A percentile compares a stretch with the other conserved stretches of the same genome.
Conservation (phyloP, 2,113 vertebrate species). For the Dicerorhinus sumatrensis region DNA sequence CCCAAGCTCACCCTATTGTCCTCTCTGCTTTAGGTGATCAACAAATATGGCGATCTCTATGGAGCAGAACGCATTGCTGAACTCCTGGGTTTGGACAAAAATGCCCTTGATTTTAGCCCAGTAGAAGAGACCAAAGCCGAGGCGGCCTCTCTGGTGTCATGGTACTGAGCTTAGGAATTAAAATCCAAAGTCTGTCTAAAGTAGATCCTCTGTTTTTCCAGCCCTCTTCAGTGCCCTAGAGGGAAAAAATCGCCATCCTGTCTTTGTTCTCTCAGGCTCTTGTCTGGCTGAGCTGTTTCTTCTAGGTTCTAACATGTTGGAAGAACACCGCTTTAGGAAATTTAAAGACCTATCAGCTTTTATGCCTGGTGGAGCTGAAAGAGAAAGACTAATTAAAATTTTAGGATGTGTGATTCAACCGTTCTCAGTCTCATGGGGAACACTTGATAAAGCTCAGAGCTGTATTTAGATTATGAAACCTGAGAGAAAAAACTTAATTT, state of each 20-base stretch:
- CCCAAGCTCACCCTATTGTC: neutral
- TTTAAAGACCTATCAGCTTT: neutral
- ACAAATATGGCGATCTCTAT: conserved; percentile 98
- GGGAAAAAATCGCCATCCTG: neutral
- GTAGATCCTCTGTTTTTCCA: neutral
- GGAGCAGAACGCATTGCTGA: conserved; percentile 98
- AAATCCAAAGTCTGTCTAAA: neutral
- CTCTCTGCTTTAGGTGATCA: conserved; percentile 93
- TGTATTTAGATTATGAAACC: conserved; percentile 60
- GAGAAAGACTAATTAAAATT: conserved; percentile 53
- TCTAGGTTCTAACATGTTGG: neutral
- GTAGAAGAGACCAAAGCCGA: conserved; percentile 93
- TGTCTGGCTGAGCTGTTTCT: neutral
- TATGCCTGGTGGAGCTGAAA: neutral
- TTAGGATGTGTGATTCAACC: neutral
- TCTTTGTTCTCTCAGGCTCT: neutral
- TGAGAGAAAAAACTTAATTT: neutral
- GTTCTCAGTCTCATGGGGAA: neutral
- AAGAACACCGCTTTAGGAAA: neutral
- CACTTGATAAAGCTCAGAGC: conserved; percentile 41
- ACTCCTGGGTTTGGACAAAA: conserved; percentile 97
- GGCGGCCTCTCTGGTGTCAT: conserved; percentile 95
- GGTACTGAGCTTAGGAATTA: conserved; percentile 86
- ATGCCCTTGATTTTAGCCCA: conserved; percentile 97
- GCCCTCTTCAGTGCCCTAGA: neutral